phyloP scores from a whole-genome alignment of 1,140 invertebrate species.

The Hycleus phaleratus region DNA sequence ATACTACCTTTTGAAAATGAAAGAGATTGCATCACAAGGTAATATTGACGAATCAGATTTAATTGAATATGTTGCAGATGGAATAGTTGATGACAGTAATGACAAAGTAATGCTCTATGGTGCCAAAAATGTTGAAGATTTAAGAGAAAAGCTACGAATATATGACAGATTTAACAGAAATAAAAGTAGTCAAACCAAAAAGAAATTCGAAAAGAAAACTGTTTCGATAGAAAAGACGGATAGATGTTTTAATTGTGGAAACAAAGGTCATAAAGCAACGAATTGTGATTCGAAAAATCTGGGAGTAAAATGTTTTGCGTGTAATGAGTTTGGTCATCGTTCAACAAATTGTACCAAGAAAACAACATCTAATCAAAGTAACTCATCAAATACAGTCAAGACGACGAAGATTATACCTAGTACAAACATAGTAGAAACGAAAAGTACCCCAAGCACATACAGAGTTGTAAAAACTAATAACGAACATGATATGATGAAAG shows the following conservation, averaged over 20 bases:
- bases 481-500: too few species aligned
- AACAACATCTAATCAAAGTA: too few species aligned
- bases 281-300: conserved; percentile 24
- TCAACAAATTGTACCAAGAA: too few species aligned
- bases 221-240: background rate
- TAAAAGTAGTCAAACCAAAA: background rate
- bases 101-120: background rate
- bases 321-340: conserved; percentile 10
- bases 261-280: conserved; percentile 19
- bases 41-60: background rate
- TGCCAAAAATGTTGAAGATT: background rate
- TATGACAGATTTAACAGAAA: background rate
- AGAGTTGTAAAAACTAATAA: too few species aligned
- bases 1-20: background rate
- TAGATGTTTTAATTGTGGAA: conserved; percentile 31
- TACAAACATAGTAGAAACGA: too few species aligned
- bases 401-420: too few species aligned
- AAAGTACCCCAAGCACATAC: too few species aligned
- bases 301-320: conserved; percentile 30
- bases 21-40: background rate
- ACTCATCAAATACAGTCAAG: too few species aligned
- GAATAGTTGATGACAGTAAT: background rate
- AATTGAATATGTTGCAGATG: background rate
- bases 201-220: background rate
- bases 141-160: background rate